Base-by-base conservation (phyloP, 2,797 vertebrate species). In the Pseudomugil gertrudae region DNA sequence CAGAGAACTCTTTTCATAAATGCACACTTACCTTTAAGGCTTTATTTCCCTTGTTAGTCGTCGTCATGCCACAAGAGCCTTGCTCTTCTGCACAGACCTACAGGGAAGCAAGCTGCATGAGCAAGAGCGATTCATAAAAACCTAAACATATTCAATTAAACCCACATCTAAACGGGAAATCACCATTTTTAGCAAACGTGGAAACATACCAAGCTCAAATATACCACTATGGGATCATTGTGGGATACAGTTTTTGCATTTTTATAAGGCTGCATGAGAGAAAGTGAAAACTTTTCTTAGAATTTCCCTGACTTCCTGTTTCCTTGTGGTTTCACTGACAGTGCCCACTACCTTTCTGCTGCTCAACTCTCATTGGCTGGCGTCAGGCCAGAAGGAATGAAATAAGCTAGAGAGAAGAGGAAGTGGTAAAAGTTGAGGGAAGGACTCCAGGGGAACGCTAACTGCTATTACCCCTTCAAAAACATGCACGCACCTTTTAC, bases 31-130 rank as follows among this genome's bases (percentile, higher is more conserved):
- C 97, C 97, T 98, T 99, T 90, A 99, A 96, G 95, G 97, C 97
- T 93, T 98, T 99, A 95, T 95, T 98, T 95, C 96, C 97, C 96
- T 98, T 98, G 93, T 94, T 97, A 92, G 95, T 95, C 95, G 97
- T 98, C 96, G 97, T 98, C 97, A 99, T 99, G 96, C 97, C 97
- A 96, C 93, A 93, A 93, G 93, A 96, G 92, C 95, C 93, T 86
- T 63, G 82, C 80, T 92, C 88, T 93, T 89, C 94, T 92, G 89
- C 91, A 87, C 92, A 94, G 90, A 94, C 95, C 96, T 97, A 26
- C 19, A 57, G 68, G 30, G 80, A 63, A 69, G 59, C 6, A 50
- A 2, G 51, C 53, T 58, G 14, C 45, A 45, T 74, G 0, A 76
- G 70, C 55, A 48, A 19, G 52, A 35, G 35, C 24, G 32, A 55